phyloP scores from a whole-genome alignment of 2,113 vertebrate species.

The Meriones unguiculatus region DNA sequence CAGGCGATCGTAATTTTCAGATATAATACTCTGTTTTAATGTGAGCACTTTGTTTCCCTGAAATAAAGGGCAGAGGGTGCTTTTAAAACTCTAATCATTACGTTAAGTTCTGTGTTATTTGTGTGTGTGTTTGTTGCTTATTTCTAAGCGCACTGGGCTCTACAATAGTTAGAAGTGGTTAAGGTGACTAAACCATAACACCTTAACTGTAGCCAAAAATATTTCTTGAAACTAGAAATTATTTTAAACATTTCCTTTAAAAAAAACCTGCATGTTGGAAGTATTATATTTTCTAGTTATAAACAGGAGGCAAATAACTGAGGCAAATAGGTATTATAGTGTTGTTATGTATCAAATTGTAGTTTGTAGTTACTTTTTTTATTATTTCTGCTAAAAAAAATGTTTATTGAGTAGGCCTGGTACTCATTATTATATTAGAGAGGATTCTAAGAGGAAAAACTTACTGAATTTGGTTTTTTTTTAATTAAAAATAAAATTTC shows the following conservation, averaged over 20 bases:
- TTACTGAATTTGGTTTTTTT: background rate
- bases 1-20: conserved; percentile 13
- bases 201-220: background rate
- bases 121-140: background rate
- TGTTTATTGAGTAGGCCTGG: background rate
- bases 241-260: background rate
- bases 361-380: background rate
- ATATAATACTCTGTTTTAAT: conserved; percentile 44
- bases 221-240: conserved; percentile 2
- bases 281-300: background rate
- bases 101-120: background rate
- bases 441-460: background rate
- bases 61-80: background rate
- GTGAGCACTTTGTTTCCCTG: background rate
- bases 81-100: conserved; percentile 46
- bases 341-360: background rate
- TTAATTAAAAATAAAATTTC: background rate
- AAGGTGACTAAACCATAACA: background rate
- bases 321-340: background rate
- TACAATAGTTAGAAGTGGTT: conserved; percentile 31
- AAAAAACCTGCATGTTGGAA: background rate
- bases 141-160: background rate
- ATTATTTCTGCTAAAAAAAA: background rate
- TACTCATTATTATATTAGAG: background rate
- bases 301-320: background rate